Evolutionary conservation across 2,888 invertebrate species (phyloP).

Genomic region (Antitype chi): DNA sequence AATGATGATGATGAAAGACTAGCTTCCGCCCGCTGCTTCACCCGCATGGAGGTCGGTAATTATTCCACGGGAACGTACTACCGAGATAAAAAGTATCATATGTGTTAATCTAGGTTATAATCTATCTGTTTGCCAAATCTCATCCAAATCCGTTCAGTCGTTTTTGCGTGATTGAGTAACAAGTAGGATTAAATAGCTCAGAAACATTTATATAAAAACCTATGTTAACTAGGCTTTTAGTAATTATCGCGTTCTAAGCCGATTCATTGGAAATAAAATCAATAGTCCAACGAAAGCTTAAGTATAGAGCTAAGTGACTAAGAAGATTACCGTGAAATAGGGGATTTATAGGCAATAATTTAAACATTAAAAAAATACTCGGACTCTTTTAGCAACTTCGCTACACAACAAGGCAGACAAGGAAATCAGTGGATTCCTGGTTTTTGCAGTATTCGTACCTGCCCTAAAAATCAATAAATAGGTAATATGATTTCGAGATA

Average conservation of each 20-base stretch:
- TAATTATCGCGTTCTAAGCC: constrained; percentile 20
- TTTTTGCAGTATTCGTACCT: neutral
- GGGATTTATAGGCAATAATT: neutral
- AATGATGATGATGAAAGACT: no score
- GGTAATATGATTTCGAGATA: neutral
- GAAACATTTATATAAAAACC: constrained; percentile 9
- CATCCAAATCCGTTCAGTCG: no score
- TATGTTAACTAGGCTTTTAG: constrained; percentile 27
- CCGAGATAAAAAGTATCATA: no score
- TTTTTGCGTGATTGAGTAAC: no score
- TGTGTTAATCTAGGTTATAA: no score
- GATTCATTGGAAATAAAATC: constrained; percentile 28
- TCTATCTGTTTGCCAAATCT: no score
- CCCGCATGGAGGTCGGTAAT: no score
- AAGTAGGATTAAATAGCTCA: no score
- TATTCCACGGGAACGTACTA: no score
- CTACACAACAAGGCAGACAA: neutral
- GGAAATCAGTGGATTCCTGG: neutral
- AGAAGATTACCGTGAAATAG: constrained; percentile 5
- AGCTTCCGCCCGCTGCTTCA: no score
- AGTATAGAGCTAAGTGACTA: constrained; percentile 7
- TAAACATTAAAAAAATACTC: neutral
- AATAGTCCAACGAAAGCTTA: neutral
- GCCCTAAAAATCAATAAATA: neutral
- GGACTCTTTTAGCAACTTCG: neutral